Evolutionary conservation across 2,113 vertebrate genomes (phyloP).

Genomic region (Pipa parva): DNA sequence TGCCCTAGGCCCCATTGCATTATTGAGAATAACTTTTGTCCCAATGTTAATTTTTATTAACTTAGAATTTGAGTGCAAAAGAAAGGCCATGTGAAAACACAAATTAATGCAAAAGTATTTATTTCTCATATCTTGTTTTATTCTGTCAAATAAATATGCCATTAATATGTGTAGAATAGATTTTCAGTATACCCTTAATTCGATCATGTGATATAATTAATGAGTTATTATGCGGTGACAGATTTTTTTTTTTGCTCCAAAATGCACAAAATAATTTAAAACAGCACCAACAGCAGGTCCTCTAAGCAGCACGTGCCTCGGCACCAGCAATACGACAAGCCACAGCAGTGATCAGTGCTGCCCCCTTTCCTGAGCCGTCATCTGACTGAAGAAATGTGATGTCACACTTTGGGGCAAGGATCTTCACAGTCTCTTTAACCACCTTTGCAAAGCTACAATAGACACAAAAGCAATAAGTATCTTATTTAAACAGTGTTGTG

Average conservation of each 20-base stretch:
- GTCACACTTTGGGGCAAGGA: constrained; percentile 68
- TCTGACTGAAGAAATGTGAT: constrained; percentile 73
- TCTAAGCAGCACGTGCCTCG: constrained; percentile 21
- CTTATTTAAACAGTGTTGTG: not conserved
- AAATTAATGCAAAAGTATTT: constrained; percentile 24
- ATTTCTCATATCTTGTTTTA: constrained; percentile 5
- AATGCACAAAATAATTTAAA: no score
- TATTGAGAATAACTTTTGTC: no score
- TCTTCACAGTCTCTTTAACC: constrained; percentile 56
- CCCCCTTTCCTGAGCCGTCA: constrained; percentile 80
- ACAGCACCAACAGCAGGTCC: no score
- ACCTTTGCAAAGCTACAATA: constrained; percentile 65
- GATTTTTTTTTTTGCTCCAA: no score
- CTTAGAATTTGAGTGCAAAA: not conserved
- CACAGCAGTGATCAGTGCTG: constrained; percentile 78
- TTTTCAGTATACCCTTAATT: no score
- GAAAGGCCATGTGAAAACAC: not conserved
- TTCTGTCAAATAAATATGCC: no score
- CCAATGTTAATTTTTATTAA: not conserved
- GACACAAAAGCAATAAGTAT: not conserved
- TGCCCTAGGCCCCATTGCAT: no score
- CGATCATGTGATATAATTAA: no score
- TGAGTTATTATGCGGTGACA: no score
- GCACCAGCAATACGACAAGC: constrained; percentile 46
- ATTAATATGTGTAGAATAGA: no score